A percentile compares a stretch with the other conserved stretches of the same genome.
Conservation (phyloP, 2,797 vertebrate species). For the Thaleichthys pacificus region DNA sequence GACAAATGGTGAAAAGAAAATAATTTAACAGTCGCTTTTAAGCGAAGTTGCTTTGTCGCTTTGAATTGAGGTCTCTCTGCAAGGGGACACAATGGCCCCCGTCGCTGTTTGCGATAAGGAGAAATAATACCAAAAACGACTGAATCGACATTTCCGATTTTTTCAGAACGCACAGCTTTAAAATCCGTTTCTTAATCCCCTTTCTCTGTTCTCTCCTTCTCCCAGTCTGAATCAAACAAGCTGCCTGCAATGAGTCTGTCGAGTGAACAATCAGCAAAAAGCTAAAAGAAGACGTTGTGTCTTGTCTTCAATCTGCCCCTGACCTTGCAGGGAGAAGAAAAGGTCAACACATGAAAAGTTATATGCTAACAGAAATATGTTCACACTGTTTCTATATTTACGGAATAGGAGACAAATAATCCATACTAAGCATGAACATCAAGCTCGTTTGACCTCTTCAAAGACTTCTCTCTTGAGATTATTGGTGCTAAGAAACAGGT, state of each 20-base stretch:
- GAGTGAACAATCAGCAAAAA: conserved; percentile 51
- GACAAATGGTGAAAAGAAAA: background rate
- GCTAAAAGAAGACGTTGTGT: conserved; percentile 36
- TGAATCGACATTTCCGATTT: conserved; percentile 48
- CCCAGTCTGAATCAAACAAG: conserved; percentile 26
- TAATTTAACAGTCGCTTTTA: background rate
- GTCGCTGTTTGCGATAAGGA: conserved; percentile 34
- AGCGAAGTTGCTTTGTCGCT: background rate
- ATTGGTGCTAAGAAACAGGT: background rate
- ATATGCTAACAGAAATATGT: background rate
- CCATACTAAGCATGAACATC: background rate
- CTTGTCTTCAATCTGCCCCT: conserved; percentile 29
- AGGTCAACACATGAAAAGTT: conserved; percentile 19
- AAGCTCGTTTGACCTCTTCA: background rate
- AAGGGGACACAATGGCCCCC: conserved; percentile 34
- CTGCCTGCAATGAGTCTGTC: conserved; percentile 27
- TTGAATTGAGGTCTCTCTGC: conserved; percentile 20
- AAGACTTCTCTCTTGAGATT: background rate
- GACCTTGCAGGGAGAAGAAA: background rate
- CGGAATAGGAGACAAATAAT: background rate
- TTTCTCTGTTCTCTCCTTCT: conserved; percentile 26
- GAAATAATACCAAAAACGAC: conserved; percentile 50
- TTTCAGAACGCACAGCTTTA: conserved; percentile 8
- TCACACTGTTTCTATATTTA: background rate
- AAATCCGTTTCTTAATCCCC: conserved; percentile 51